phyloP scores from a whole-genome alignment of 2,888 invertebrate genomes.

The Dasypogon diadema region DNA sequence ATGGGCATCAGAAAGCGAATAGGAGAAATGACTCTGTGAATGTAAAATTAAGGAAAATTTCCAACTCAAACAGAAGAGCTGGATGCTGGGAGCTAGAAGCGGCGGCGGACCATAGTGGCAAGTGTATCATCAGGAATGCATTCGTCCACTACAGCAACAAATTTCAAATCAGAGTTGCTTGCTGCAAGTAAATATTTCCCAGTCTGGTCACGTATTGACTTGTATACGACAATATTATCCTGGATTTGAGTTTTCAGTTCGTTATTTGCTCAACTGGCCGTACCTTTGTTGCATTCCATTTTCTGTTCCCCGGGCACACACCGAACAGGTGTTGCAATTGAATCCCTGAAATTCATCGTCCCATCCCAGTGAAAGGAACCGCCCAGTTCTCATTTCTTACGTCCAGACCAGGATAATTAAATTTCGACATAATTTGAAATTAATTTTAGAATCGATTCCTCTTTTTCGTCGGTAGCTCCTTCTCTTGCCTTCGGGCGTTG shows the following conservation, averaged over 20 bases:
- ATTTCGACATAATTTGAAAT: conserved; percentile 47
- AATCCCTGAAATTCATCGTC: neutral
- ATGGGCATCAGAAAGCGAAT: neutral
- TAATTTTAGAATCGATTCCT: conserved; percentile 43
- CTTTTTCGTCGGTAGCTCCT: neutral
- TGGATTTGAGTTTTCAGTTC: conserved; percentile 52
- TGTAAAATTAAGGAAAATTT: conserved; percentile 25
- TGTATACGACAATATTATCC: conserved; percentile 53
- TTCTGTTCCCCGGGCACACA: neutral
- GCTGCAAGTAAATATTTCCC: conserved; percentile 15
- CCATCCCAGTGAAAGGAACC: too few species aligned
- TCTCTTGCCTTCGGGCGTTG: neutral
- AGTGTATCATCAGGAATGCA: conserved; percentile 9
- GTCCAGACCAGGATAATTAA: conserved; percentile 21
- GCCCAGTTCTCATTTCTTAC: conserved; percentile 13
- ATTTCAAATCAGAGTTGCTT: conserved; percentile 26
- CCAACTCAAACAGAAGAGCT: conserved; percentile 30
- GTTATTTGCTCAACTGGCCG: conserved; percentile 49
- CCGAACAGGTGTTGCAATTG: conserved; percentile 1
- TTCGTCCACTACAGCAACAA: conserved; percentile 15
- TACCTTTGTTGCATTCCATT: conserved; percentile 7
- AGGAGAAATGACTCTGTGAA: neutral
- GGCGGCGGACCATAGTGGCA: neutral
- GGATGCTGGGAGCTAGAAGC: neutral
- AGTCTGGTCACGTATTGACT: conserved; percentile 52